Conservation (phyloP, 2,797 vertebrate genomes). For the Sparidentex hasta region DNA sequence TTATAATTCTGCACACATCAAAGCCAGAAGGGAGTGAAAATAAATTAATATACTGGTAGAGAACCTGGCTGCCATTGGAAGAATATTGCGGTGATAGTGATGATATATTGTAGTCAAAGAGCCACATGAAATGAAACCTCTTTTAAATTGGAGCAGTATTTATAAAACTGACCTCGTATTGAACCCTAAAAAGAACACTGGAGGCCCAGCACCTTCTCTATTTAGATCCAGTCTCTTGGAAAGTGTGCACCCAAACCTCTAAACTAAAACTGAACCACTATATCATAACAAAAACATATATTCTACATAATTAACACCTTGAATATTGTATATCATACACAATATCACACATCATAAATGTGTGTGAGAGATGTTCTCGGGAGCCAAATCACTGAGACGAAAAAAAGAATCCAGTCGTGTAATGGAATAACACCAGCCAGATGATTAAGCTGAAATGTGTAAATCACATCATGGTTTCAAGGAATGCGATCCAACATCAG, state of each 20-base stretch:
- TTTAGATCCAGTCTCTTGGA: conserved; percentile 30
- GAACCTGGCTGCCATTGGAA: conserved; percentile 18
- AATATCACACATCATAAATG: conserved; percentile 61
- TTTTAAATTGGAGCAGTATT: conserved; percentile 23
- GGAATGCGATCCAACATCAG: conserved; percentile 65
- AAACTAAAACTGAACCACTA: conserved; percentile 29
- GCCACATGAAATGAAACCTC: conserved; percentile 19
- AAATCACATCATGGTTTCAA: conserved; percentile 74
- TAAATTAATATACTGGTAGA: conserved; percentile 29
- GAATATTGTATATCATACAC: conserved; percentile 33
- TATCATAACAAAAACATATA: conserved; percentile 36
- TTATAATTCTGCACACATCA: conserved; percentile 38
- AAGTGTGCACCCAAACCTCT: conserved; percentile 27
- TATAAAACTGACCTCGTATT: conserved; percentile 37
- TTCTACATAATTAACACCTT: conserved; percentile 60
- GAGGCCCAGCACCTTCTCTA: conserved; percentile 26
- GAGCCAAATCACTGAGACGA: conserved; percentile 48
- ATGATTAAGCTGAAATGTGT: conserved; percentile 63
- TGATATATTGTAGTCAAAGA: conserved; percentile 25
- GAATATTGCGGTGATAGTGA: conserved; percentile 16
- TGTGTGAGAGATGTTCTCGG: conserved; percentile 51
- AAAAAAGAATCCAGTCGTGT: conserved; percentile 39
- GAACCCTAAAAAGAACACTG: conserved; percentile 24
- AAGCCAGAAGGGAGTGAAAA: conserved; percentile 8
- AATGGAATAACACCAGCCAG: conserved; percentile 61